Conservation (phyloP, 2,113 vertebrate species). For the Microcebus jonahi region DNA sequence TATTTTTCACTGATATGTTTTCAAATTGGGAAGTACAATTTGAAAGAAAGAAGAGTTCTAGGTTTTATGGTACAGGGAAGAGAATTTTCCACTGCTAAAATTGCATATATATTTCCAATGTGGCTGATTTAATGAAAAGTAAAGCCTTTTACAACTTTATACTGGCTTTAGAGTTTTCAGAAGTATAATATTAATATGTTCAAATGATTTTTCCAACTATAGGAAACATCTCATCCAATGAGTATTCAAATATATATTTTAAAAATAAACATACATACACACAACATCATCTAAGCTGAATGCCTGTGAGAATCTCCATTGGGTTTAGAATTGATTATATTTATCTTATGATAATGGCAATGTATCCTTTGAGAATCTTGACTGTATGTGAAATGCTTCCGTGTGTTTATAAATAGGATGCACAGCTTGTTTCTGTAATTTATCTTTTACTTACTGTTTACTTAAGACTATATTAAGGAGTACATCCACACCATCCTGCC, state of each 20-base stretch:
- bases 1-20: slow-evolving; percentile 7
- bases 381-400: not conserved
- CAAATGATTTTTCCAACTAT: not conserved
- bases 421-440: not conserved
- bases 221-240: not conserved
- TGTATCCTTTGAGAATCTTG: not conserved
- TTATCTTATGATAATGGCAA: not conserved
- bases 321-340: not conserved
- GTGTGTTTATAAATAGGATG: not conserved
- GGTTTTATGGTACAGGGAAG: not conserved
- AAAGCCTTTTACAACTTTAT: not conserved
- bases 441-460: not conserved
- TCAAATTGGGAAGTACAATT: not conserved
- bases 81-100: not conserved
- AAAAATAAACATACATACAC: not conserved
- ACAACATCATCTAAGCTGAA: not conserved
- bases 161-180: not conserved
- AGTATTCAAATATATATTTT: not conserved
- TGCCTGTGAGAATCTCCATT: not conserved
- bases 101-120: not conserved
- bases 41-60: not conserved
- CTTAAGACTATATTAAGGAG: not conserved
- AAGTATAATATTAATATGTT: not conserved
- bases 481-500: not conserved
- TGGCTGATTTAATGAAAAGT: not conserved